These are phyloP conservation scores for Hylyphantes graminicola DNA, from an alignment of 1,140 invertebrate species.

Conservation along the genomic window DNA sequence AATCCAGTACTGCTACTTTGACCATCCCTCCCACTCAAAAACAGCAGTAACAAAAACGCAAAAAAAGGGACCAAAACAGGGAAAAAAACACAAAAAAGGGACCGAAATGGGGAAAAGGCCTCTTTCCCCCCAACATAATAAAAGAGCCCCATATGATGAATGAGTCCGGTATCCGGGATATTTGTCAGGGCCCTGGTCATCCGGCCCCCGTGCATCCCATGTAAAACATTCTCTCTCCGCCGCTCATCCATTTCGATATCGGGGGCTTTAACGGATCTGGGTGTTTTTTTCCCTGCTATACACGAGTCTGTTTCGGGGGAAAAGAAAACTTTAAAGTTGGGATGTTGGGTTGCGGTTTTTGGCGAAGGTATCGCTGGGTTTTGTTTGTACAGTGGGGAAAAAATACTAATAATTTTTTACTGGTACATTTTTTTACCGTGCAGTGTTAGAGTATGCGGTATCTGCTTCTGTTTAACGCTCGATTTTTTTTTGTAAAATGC, in stretches of 20 bases:
- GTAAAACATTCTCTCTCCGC: conserved; percentile 47
- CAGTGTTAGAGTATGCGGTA: no score
- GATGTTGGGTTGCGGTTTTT: conserved; percentile 5
- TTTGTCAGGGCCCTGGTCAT: conserved; percentile 55
- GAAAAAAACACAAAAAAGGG: not conserved
- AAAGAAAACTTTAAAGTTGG: conserved; percentile 36
- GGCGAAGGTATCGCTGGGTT: not conserved
- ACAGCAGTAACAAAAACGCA: no score
- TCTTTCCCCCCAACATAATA: conserved; percentile 36
- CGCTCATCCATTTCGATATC: conserved; percentile 41
- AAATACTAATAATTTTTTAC: no score
- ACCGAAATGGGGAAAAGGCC: not conserved
- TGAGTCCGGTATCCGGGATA: conserved; percentile 51
- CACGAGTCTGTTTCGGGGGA: not conserved
- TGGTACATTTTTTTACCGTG: no score
- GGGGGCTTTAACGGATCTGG: conserved; percentile 41
- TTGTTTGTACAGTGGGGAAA: no score
- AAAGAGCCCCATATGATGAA: conserved; percentile 52
- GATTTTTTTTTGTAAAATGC: no score
- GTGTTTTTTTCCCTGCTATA: not conserved
- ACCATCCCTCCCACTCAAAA: no score
- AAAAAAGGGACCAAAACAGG: no score
- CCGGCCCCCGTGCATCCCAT: conserved; percentile 49
- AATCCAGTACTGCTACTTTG: no score
- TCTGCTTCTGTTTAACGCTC: no score